Evolutionary conservation across 2,888 invertebrate genomes (phyloP), one percentile per base, ranked within the genome.

Genomic region (Andrena flavipes): DNA sequence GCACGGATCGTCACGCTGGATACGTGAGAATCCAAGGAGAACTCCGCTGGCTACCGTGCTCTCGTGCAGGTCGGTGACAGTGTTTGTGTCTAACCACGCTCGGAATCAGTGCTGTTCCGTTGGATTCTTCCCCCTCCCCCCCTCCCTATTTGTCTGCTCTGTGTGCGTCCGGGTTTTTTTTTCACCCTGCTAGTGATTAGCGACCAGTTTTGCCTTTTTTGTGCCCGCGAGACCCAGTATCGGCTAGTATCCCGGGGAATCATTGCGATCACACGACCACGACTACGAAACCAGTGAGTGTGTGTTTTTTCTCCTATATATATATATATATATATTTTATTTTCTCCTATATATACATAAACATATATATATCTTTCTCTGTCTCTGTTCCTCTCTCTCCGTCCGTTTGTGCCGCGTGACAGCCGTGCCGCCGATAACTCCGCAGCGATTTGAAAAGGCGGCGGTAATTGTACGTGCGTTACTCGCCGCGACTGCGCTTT

Each of bases 1-100:
- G 84, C 84, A 88, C 88, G 87, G 85, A 88, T 88, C 82, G 85
- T 85, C 85, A 84, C 84, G 86, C 76, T 68, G 87, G 74, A 83
- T 81, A 85, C 85, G 82, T 67, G 85, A 76, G 74, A 81, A 87
- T 76, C 60, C 83, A 81, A 42, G 77, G 78, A 81, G 87, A 83
- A 84, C 80, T 74, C 54, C 65, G 70, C 65, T 77, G 73, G 78
- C 85, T 84, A 84, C 83, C 64, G 80, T 80, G 83, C 80, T 84
- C 80, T 71, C 67, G 76, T 87, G 77, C 87, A 78, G 87, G 84
- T 87, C 78, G 80, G 85, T 87, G 80, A 87, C 69, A 82, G 87
- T 81, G 80, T 72, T 29, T 54, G 67, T 64, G 60, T 13, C 64
- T 63, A 64, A 23, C 75, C 29, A 30, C 48, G 60, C 75, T 63